Base-by-base conservation (phyloP, 2,888 invertebrate species). In the Limnephilus auricula region DNA sequence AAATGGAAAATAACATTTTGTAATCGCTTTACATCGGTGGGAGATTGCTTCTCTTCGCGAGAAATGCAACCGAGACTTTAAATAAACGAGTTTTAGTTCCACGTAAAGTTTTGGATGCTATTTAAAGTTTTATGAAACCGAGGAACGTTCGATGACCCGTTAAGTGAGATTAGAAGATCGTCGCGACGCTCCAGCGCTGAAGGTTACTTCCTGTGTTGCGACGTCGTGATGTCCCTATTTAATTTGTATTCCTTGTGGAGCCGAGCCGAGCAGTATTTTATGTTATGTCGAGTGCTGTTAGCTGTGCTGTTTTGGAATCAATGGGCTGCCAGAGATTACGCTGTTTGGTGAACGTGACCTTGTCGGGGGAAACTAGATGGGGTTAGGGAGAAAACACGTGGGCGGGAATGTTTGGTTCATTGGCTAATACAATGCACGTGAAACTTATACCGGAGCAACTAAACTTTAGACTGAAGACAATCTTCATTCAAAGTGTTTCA, bases 61-160 rank as follows among this genome's bases (percentile, higher is more conserved):
- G 25, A 82, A 37, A 82, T n/a, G 82, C 32, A 34, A 82, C 82
- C 25, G 25, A 82, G 34, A 82, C 25, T 82, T 82, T 37, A 32
- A 32, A 82, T 32, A 15, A 65, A 82, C 6, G 34, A 37, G 82
- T 34, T 32, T 32, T 37, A 82, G 82, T n/a, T 32, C n/a, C 34
- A 34, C 82, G 9, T 80, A 32, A 31, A 31, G 80, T 32, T 32
- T 32, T 34, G 82, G 25, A 18, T 82, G 34, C 31, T 0, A 18
- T 82, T 82, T 34, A 82, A 82, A 82, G 82, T 82, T 82, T 82
- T 82, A 82, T 82, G 82, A 82, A 82, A 34, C 25, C 82, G 82
- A 32, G 82, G 25, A 37, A 34, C 34, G 82, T 25, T 25, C 82
- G 82, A 82, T 34, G 34, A 32, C 25, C 82, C 82, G 34, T 15